Base-by-base conservation (phyloP, 2,797 vertebrate genomes). In the Cottoperca gobio region DNA sequence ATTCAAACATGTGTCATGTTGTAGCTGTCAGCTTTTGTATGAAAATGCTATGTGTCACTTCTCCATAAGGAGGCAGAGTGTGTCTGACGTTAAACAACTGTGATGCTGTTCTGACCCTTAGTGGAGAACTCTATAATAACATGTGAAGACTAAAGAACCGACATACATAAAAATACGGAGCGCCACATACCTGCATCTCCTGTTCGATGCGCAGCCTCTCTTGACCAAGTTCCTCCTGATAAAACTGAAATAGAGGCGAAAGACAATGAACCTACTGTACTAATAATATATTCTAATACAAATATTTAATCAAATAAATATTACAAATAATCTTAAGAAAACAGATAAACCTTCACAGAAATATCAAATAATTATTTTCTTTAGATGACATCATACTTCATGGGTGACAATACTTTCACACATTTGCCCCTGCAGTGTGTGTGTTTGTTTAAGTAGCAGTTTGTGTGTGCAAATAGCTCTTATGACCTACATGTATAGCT, bases 191-290 rank as follows among this genome's bases (percentile, higher is more conserved):
- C 95, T 95, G 94, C 94, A 96, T 95, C 82, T 95, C 94, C 85
- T 95, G 92, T 81, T 96, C 95, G 3, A 95, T 93, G 24, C 92
- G 93, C 64, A 95, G 92, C 75, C 95, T 93, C 86, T 96, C 95
- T 19, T 88, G 92, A 46, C 91, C 88, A 28, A 96, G 89, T 84
- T 96, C 94, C 49, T 95, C 95, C 84, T 95, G 94, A 86, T 95
- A 95, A 81, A 90, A 95, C 95, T 96, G 91, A 21, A 58, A 73
- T 1, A 74, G 12, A 82, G 35, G 69, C 76, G 28, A 79, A 33
- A 74, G 21, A 60, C 10, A 14, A 55, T 79, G 39, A 85, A 70
- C 5, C 10, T 45, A 11, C 46, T 43, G 9, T 28, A 14, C 19
- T n/a, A n/a, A 35, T 28, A 0, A n/a, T n/a, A n/a, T n/a, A n/a